phyloP scores from a whole-genome alignment of 2,113 vertebrate species.

The Ceuthmochares aereus region DNA sequence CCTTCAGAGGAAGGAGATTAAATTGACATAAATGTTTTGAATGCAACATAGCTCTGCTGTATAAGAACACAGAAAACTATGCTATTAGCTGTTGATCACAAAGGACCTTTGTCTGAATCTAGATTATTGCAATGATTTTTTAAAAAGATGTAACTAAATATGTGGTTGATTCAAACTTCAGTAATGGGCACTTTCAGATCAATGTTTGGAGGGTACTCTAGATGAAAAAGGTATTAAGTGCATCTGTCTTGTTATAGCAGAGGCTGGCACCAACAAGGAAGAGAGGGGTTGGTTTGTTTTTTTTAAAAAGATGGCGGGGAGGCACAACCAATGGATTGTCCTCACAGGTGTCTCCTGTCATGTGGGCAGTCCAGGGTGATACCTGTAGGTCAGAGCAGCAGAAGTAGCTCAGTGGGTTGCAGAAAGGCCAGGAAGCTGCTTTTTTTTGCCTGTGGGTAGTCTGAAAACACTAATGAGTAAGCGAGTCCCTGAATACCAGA shows the following conservation, averaged over 20 bases:
- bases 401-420: not conserved
- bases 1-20: not conserved
- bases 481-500: not conserved
- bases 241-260: not conserved
- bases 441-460: not conserved
- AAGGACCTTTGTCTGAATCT: not conserved
- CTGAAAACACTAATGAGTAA: not conserved
- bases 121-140: not conserved
- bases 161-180: not conserved
- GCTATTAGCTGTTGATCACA: not conserved
- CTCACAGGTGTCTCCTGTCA: accelerated
- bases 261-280: not conserved
- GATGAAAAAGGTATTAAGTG: not conserved
- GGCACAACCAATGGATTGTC: not conserved
- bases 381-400: not conserved
- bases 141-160: not conserved
- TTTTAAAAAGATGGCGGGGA: not conserved
- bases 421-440: not conserved
- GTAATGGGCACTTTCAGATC: not conserved
- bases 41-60: not conserved
- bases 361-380: not conserved
- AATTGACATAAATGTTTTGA: not conserved
- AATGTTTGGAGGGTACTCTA: not conserved
- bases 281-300: not conserved
- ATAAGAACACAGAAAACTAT: not conserved